Evolutionary conservation across 2,113 vertebrate genomes (phyloP), one percentile per base, ranked within the genome.

Genomic region (Psephotus haematonotus): DNA sequence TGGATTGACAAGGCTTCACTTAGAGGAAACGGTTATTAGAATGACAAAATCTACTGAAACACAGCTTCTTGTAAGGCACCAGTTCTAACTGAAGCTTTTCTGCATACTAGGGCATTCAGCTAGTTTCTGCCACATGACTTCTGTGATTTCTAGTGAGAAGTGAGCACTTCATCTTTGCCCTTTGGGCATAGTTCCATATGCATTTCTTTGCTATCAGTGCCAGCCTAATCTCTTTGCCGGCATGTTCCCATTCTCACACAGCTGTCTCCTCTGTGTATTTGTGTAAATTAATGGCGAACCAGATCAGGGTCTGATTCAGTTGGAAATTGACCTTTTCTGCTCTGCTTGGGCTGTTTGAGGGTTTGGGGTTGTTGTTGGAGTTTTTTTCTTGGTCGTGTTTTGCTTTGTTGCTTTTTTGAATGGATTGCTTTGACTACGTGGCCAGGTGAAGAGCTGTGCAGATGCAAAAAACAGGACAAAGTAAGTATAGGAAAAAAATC

Each of bases 111-210:
- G 5, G 10, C 43, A 41, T 57, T 90, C 44, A 65, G 11, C 14
- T 7, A 44, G 35, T 78, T 92, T 76, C 43, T 87, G 33, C 74
- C 89, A 95, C 0, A 0, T 89, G 67, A 65, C 37, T 86, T 86
- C 64, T 53, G 41, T 37, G 71, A 90, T 86, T 88, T 88, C 62
- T 60, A 92, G 33, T 62, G 44, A 84, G 47, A 88, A 92, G 41
- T 9, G 41, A 79, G 65, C 24, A 65, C 17, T 87, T 95, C 11
- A 95, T 91, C 95, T 95, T 96, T 95, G 96, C 78, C 77, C 95
- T 82, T 81, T 76, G 91, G 91, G 59, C 95, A 91, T n/a, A 95
- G 93, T 93, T 92, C 68, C 62, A 78, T 24, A 75, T 2, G 4
- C 4, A 5, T 59, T 94, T 57, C 24, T 81, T 27, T 44, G 33